phyloP scores from a whole-genome alignment of 2,113 vertebrate species.

The Podarcis cretensis region DNA sequence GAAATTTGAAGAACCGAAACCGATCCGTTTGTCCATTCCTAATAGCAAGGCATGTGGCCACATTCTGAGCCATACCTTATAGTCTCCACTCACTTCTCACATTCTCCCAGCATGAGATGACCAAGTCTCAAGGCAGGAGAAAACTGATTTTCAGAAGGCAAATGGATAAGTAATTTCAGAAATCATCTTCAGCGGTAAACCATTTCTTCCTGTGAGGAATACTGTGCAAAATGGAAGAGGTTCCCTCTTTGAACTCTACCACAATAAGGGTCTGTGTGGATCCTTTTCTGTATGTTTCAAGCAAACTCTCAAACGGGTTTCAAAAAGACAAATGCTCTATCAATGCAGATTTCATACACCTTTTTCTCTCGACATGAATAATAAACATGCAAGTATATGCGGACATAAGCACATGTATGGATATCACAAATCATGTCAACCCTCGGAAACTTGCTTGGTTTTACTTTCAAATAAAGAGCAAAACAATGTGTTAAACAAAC shows the following conservation, averaged over 20 bases:
- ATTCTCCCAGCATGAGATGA: background rate
- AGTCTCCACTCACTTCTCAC: background rate
- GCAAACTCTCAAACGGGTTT: background rate
- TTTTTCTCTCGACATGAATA: background rate
- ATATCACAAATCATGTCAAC: background rate
- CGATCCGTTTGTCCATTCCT: too few species aligned
- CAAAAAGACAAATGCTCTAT: background rate
- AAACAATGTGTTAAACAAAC: background rate
- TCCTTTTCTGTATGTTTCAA: background rate
- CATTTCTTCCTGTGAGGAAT: background rate
- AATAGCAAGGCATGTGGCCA: background rate
- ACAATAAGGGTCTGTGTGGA: background rate
- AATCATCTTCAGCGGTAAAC: background rate
- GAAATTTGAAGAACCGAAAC: too few species aligned
- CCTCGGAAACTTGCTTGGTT: slow-evolving; percentile 40
- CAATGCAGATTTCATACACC: background rate
- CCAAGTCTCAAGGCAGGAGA: background rate
- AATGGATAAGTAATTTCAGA: background rate
- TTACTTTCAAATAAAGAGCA: slow-evolving; percentile 6
- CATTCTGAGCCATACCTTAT: background rate
- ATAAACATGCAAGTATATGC: background rate
- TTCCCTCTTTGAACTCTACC: background rate
- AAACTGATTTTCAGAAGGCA: background rate
- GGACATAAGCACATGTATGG: background rate
- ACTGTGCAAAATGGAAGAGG: background rate